Percentiles rank a stretch among this genome's conserved stretches.
phyloP scores from a whole-genome alignment of 2,888 invertebrate genomes.

The Acanthosepion lycidas region DNA sequence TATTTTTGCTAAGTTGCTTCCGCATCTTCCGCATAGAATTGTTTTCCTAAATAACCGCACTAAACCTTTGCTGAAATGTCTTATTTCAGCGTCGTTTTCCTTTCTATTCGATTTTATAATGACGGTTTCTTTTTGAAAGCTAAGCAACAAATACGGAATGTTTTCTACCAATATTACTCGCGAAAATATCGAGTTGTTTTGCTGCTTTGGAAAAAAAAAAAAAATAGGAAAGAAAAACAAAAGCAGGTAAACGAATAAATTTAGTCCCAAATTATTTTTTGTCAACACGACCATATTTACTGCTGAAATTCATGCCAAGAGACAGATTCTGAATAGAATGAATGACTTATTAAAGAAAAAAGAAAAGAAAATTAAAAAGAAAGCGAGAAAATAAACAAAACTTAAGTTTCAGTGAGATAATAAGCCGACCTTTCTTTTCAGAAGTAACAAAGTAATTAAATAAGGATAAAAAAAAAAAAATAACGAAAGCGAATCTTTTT shows the following conservation, averaged over 20 bases:
- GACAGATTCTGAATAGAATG: not conserved
- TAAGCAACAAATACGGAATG: not conserved
- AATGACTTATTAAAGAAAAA: not conserved
- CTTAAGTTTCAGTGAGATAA: too few relatives aligned
- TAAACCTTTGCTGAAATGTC: not conserved
- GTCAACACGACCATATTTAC: not conserved
- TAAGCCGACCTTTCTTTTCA: too few relatives aligned
- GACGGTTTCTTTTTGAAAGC: not conserved
- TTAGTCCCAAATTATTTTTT: not conserved
- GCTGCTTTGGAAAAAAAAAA: not conserved
- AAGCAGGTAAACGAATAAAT: not conserved
- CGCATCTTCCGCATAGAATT: not conserved
- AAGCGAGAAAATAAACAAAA: not conserved
- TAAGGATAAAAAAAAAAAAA: too few relatives aligned
- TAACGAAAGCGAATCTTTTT: too few relatives aligned
- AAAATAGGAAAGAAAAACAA: not conserved
- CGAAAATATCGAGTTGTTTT: not conserved
- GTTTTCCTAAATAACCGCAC: not conserved
- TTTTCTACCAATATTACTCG: not conserved
- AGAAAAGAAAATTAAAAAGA: too few relatives aligned
- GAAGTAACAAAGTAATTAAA: too few relatives aligned
- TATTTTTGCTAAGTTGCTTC: not conserved
- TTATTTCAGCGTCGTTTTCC: not conserved
- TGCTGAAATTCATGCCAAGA: constrained; percentile 15
- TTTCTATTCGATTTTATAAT: not conserved